Percentiles rank a stretch among this genome's conserved stretches.
Conservation (phyloP, 2,113 vertebrate species). For the Osmerus eperlanus region DNA sequence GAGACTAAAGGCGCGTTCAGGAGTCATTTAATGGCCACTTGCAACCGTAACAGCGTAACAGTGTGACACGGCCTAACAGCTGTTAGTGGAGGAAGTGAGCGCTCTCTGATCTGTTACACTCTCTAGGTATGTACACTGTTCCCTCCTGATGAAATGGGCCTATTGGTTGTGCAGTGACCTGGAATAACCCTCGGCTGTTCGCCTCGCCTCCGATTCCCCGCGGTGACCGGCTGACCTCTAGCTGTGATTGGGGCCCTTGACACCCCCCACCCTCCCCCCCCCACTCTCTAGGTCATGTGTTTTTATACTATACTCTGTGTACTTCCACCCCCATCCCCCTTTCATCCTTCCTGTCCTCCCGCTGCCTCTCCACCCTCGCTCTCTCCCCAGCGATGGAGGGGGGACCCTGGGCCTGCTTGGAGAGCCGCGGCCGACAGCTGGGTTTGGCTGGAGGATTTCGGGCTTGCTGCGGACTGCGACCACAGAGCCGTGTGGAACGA, state of each 20-base stretch:
- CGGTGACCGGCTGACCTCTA: conserved; percentile 52
- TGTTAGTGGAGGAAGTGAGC: neutral
- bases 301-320: conserved; percentile 26
- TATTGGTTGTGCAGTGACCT: conserved; percentile 53
- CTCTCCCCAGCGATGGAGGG: neutral
- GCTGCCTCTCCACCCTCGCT: neutral
- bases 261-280: conserved; percentile 7
- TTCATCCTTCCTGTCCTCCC: neutral
- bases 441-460: conserved; percentile 27
- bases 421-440: conserved; percentile 16
- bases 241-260: conserved; percentile 50
- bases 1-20: no score
- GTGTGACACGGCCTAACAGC: conserved; percentile 1
- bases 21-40: no score
- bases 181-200: conserved; percentile 38
- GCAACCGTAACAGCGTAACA: no score
- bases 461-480: conserved; percentile 30
- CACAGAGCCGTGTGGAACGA: conserved; percentile 1
- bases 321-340: neutral
- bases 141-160: conserved; percentile 37
- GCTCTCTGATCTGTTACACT: conserved; percentile 33
- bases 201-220: conserved; percentile 31
- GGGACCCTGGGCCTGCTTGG: conserved; percentile 5
- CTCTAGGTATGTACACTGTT: conserved; percentile 30
- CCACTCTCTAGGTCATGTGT: conserved; percentile 37